Evolutionary conservation across 2,113 vertebrate species (phyloP).

Genomic region (Arothron firmamentum): DNA sequence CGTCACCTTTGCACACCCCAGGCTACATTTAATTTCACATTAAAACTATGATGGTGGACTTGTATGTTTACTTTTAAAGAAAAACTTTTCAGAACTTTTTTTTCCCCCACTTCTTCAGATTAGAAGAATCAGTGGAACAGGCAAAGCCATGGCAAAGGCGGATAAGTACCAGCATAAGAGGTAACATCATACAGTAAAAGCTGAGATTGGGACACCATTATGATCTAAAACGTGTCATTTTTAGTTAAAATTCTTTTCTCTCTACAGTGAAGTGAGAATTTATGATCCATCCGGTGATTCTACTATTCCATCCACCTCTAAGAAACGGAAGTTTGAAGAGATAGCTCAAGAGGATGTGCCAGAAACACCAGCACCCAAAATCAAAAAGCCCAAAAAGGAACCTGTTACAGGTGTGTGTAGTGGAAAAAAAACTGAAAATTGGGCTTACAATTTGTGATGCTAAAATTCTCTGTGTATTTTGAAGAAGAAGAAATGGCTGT

Average conservation of each 20-base stretch:
- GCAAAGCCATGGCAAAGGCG: slow-evolving; percentile 87
- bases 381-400: slow-evolving; percentile 85
- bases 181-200: slow-evolving; percentile 59
- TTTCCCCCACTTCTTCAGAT: slow-evolving; percentile 71
- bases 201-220: too few relatives aligned
- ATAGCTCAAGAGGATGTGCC: slow-evolving; percentile 74
- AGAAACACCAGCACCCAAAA: slow-evolving; percentile 56
- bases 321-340: slow-evolving; percentile 90
- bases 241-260: not conserved
- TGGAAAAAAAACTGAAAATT: not conserved
- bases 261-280: slow-evolving; percentile 83
- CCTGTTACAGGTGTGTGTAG: slow-evolving; percentile 58
- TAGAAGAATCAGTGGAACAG: slow-evolving; percentile 91
- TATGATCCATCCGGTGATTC: slow-evolving; percentile 94
- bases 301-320: slow-evolving; percentile 83
- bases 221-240: not conserved
- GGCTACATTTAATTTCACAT: too few relatives aligned
- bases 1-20: too few relatives aligned
- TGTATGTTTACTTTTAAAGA: too few relatives aligned
- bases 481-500: slow-evolving; percentile 42
- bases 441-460: not conserved
- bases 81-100: not conserved
- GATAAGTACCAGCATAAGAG: slow-evolving; percentile 98
- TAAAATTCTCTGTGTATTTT: not conserved
- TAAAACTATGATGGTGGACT: too few relatives aligned